Base-by-base conservation (phyloP, 2,888 invertebrate species). In the Lasioglossum malachurum region DNA sequence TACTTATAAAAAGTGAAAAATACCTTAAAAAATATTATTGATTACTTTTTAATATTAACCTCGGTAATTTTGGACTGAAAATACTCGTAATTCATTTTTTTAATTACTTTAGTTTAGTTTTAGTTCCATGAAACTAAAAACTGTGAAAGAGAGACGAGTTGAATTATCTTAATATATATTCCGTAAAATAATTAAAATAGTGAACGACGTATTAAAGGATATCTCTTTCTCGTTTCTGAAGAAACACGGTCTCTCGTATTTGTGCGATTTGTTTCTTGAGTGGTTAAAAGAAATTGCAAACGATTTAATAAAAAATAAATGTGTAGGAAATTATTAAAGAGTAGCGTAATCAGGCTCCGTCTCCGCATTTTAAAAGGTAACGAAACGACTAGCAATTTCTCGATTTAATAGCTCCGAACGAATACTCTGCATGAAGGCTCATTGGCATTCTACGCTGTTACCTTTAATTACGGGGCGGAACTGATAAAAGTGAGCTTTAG, bases 381-480 rank as follows among this genome's bases (percentile, higher is more conserved):
- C 31, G 57, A 60, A 79, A 84, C 60, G 41, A 38, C 49, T 53
- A 38, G 75, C 79, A 60, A 78, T 80, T 82, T 71, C 64, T 49
- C 73, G 75, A 78, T 85, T 87, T 85, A 85, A 83, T 75, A 75
- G 78, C 49, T 44, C 44, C 57, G 64, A 72, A 76, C 74, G 79
- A 60, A 78, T 73, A 79, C 49, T 76, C 41, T 31, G 35, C 35
- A 67, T 81, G 44, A 76, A 78, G 44, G 64, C 78, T 41, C 78
- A 35, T 41, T 57, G 64, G 41, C 73, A 49, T 64, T 80, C 82
- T 64, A 27, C 44, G n/a, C 41, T 69, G 73, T 81, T 83, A 78
- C 73, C 82, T 86, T 82, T 82, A 84, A 84, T 89, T 89, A 83
- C 44, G 69, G 69, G 27, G 35, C 49, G 41, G 57, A 75, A 35